Conservation (phyloP, 2,113 vertebrate genomes). For the Emydura subglobosa region DNA sequence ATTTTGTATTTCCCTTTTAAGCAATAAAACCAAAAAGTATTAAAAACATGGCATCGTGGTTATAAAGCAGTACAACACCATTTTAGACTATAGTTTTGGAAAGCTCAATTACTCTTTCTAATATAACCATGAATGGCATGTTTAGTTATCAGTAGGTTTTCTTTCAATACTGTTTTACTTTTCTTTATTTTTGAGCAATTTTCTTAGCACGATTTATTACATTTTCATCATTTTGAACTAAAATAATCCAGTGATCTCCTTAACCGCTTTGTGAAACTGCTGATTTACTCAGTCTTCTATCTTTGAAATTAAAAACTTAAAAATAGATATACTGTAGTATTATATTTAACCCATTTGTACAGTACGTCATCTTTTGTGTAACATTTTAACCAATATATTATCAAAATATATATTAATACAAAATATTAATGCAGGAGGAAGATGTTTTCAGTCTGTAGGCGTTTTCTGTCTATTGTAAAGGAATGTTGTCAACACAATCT, state of each 20-base stretch:
- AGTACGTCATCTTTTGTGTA: background rate
- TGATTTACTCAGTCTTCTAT: background rate
- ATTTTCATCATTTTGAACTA: background rate
- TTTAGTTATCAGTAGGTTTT: background rate
- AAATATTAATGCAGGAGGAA: background rate
- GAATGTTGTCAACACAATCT: background rate
- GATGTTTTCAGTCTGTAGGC: background rate
- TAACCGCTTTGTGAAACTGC: background rate
- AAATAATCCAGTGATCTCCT: background rate
- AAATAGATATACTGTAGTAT: background rate
- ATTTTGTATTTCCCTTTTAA: background rate
- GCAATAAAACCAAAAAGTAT: background rate
- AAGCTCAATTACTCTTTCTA: background rate
- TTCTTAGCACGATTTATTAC: background rate
- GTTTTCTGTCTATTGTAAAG: background rate
- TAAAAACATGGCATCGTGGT: background rate
- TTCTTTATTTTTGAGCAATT: background rate
- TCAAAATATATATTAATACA: accelerated
- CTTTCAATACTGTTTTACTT: background rate
- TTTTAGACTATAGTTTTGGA: background rate
- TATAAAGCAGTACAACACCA: background rate
- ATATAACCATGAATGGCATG: background rate
- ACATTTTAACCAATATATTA: background rate
- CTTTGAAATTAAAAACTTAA: background rate
- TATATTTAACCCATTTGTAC: background rate